Conservation (phyloP, 1,140 invertebrate genomes). For the Drosophila sturtevanti region DNA sequence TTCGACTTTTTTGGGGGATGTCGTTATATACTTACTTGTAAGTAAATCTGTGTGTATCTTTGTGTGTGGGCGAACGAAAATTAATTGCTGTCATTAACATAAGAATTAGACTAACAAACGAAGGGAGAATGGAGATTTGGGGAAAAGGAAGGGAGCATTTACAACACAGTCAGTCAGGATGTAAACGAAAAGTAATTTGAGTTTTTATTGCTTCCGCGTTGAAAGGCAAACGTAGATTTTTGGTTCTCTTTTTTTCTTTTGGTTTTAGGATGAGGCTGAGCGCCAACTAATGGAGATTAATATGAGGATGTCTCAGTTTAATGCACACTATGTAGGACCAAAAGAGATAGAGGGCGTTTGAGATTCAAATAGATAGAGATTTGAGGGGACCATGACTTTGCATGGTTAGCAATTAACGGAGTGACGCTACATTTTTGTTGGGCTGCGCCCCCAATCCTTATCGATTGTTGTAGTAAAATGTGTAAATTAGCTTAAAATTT, state of each 20-base stretch:
- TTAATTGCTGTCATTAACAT: constrained; percentile 78
- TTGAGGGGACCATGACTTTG: constrained; percentile 54
- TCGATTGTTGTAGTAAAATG: constrained; percentile 54
- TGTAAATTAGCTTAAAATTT: constrained; percentile 79
- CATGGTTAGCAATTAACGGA: constrained; percentile 66
- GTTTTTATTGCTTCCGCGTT: constrained; percentile 79
- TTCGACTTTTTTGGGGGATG: constrained; percentile 27
- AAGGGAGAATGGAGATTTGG: constrained; percentile 16
- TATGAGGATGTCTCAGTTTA: constrained; percentile 55
- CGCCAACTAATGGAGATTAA: constrained; percentile 73
- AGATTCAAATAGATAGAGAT: constrained; percentile 11
- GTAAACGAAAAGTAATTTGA: constrained; percentile 79
- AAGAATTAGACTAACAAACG: constrained; percentile 34
- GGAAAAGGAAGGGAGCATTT: constrained; percentile 11
- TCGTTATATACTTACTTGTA: not conserved
- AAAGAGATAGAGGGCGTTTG: constrained; percentile 11
- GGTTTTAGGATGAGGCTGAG: not conserved
- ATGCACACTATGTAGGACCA: constrained; percentile 34
- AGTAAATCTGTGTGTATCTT: constrained; percentile 15
- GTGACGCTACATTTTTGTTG: constrained; percentile 64
- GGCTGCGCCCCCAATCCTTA: constrained; percentile 14
- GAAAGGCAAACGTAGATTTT: constrained; percentile 57
- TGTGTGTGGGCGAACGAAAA: constrained; percentile 52
- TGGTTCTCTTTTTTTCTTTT: constrained; percentile 24
- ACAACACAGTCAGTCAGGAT: constrained; percentile 49